Base-by-base conservation (phyloP, 2,113 vertebrate genomes). In the Zosterops pallidus region DNA sequence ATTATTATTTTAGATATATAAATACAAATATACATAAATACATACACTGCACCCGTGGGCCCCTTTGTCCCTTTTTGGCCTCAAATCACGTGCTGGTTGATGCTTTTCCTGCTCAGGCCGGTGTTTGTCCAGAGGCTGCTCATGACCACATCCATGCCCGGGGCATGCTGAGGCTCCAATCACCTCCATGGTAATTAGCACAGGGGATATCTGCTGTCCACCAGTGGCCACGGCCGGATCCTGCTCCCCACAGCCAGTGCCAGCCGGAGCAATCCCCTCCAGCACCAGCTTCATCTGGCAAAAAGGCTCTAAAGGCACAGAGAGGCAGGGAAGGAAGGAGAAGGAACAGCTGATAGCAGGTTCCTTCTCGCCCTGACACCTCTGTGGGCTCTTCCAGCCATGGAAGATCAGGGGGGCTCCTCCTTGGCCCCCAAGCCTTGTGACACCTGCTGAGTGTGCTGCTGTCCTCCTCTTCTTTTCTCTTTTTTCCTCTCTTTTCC, bases 191-290 rank as follows among this genome's bases (percentile, higher is more conserved):
- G 8, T 12, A 24, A 37, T 69, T n/a, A 47, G 13, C 10, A 29
- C 55, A 31, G 62, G 33, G 11, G 4, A 11, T 37, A 14, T 17
- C 37, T 14, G 68, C 42, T 57, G 10, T 10, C 47, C 7, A 12
- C 9, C 13, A 59, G 70, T 0, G 2, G 31, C 44, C 70, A 21
- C 1, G 0, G 47, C 55, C 0, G 0, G 70, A 76, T 42, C 65
- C 0, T 0, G 67, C 28, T 57, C 31, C 28, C 52, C 11, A 5
- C 0, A 0, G 47, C 42, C 81, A 75, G 90, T 1, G 0, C 56
- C 65, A 25, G 55, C 56, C 0, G 0, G 31, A 86, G 35, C 14
- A 68, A 46, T n/a, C 29, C 5, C 46, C 53, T 17, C 11, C 5
- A 1, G 78, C 5, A 7, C 56, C 3, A 1, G n/a, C 37, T 53